phyloP scores from a whole-genome alignment of 2,888 invertebrate species.

The Chrysolina americana region DNA sequence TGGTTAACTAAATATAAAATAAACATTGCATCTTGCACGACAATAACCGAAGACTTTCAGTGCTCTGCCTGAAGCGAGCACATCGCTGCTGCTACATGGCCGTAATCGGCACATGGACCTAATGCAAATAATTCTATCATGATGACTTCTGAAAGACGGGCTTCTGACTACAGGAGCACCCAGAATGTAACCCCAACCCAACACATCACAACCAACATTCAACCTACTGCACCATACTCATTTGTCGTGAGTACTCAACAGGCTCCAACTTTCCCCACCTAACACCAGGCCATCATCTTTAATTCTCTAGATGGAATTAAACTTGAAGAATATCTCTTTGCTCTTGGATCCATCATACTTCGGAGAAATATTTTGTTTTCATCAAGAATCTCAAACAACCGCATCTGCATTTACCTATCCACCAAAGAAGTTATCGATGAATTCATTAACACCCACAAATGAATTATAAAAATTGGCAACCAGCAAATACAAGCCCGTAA shows the following conservation, averaged over 20 bases:
- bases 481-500: background rate
- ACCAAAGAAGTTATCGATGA: slow-evolving; percentile 19
- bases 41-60: too few relatives aligned
- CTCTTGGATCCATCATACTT: too few relatives aligned
- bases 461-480: background rate
- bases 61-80: too few relatives aligned
- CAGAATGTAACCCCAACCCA: background rate
- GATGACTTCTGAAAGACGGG: background rate
- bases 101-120: background rate
- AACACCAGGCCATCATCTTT: slow-evolving; percentile 18
- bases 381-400: too few relatives aligned
- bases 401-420: slow-evolving; percentile 1
- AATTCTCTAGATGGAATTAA: slow-evolving; percentile 13
- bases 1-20: too few relatives aligned
- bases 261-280: slow-evolving; percentile 10
- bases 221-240: background rate
- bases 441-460: background rate
- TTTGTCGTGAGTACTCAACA: background rate
- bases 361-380: too few relatives aligned
- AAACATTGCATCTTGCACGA: too few relatives aligned
- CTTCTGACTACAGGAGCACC: slow-evolving; percentile 29
- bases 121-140: slow-evolving; percentile 4
- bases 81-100: too few relatives aligned
- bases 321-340: slow-evolving; percentile 25
- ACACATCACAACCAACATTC: background rate